These are phyloP conservation scores for Phallusia fumigata DNA, from an alignment of 23 tunicate genomes.

Conservation along the genomic window DNA sequence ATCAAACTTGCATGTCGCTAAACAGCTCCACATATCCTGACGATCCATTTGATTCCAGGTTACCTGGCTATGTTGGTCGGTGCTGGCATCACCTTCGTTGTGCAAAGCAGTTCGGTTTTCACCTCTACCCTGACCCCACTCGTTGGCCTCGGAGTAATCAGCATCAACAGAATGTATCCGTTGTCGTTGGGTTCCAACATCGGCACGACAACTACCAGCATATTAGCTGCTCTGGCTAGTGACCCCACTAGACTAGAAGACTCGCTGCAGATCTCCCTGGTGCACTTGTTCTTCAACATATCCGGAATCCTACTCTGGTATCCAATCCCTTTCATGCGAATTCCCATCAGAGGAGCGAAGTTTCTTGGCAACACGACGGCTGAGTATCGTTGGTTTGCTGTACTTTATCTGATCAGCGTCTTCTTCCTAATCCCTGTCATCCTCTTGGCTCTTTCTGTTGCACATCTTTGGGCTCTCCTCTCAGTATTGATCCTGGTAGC, in stretches of 20 bases:
- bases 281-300: slow-evolving; percentile 86
- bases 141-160: slow-evolving; percentile 92
- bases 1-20: too few relatives aligned
- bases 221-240: slow-evolving; percentile 62
- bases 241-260: slow-evolving; percentile 27
- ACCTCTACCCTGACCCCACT: slow-evolving; percentile 88
- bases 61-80: slow-evolving; percentile 80
- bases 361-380: slow-evolving; percentile 78
- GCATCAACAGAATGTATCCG: slow-evolving; percentile 81
- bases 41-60: too few relatives aligned
- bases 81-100: slow-evolving; percentile 86
- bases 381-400: slow-evolving; percentile 90
- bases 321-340: slow-evolving; percentile 66
- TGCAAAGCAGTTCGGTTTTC: slow-evolving; percentile 92
- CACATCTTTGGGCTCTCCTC: slow-evolving; percentile 43
- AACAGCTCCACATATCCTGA: too few relatives aligned
- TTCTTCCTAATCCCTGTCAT: slow-evolving; percentile 71
- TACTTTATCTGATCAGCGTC: slow-evolving; percentile 62
- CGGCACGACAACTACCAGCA: slow-evolving; percentile 80
- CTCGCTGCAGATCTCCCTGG: slow-evolving; percentile 72
- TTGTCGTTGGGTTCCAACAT: slow-evolving; percentile 81
- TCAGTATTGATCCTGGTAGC: slow-evolving; percentile 40
- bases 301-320: slow-evolving; percentile 76
- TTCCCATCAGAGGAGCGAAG: slow-evolving; percentile 71
- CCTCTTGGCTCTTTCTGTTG: slow-evolving; percentile 57